Percentiles rank a stretch among this genome's conserved stretches.
Conservation (phyloP, 2,888 invertebrate species). For the Blastobasis lacticolella region DNA sequence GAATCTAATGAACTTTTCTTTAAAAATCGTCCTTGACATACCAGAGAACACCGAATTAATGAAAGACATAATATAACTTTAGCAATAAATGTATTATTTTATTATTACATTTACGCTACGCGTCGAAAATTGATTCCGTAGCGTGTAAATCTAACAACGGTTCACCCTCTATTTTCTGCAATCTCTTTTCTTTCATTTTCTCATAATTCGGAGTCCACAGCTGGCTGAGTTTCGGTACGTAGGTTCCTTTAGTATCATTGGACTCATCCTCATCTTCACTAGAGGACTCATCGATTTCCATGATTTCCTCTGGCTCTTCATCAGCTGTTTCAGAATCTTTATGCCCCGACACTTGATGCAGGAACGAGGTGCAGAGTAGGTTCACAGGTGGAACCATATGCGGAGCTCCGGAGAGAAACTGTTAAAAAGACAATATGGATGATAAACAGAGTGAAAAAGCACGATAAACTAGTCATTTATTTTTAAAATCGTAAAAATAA, state of each 20-base stretch:
- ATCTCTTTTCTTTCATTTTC: constrained; percentile 59
- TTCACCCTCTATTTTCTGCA: constrained; percentile 47
- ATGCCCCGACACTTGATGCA: constrained; percentile 53
- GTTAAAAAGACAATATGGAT: constrained; percentile 2
- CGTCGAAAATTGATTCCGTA: constrained; percentile 39
- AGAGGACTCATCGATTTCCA: constrained; percentile 41
- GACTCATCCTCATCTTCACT: constrained; percentile 43
- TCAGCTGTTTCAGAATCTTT: constrained; percentile 27
- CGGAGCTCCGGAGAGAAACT: constrained; percentile 58
- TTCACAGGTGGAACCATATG: constrained; percentile 64
- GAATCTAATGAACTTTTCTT: no score
- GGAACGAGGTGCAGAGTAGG: constrained; percentile 52
- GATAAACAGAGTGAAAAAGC: no score
- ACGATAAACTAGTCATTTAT: no score
- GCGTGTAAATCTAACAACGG: constrained; percentile 43
- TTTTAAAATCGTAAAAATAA: no score
- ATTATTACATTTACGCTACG: constrained; percentile 20
- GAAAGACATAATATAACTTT: constrained; percentile 1
- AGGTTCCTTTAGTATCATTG: constrained; percentile 24
- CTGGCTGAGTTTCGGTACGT: constrained; percentile 35
- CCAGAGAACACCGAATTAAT: not conserved
- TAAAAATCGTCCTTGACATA: no score
- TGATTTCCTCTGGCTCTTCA: constrained; percentile 21
- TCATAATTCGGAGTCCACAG: constrained; percentile 61
- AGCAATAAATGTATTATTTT: constrained; percentile 6